phyloP scores from a whole-genome alignment of 2,113 vertebrate species.

The Paramormyrops kingsleyae region DNA sequence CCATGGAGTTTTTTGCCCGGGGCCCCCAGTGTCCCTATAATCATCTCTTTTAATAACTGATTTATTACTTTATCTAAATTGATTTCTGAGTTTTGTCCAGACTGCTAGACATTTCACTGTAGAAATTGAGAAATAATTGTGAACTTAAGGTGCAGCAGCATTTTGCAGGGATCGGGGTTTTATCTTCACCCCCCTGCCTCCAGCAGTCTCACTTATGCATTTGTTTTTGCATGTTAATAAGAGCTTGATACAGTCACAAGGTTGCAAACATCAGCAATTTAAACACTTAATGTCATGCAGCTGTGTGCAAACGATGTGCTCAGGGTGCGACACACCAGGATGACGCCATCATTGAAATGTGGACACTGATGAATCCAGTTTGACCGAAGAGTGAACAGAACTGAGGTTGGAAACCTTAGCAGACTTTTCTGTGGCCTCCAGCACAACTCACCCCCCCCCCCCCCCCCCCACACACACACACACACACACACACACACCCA shows the following conservation, averaged over 20 bases:
- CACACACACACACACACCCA: background rate
- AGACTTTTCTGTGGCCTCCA: background rate
- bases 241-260: background rate
- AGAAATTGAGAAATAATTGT: background rate
- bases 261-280: background rate
- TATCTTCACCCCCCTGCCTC: background rate
- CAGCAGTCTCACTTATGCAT: background rate
- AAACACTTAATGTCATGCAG: background rate
- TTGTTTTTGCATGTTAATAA: background rate
- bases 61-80: background rate
- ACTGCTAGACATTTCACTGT: background rate
- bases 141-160: background rate
- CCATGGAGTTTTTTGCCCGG: too few relatives aligned
- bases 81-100: background rate
- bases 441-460: background rate
- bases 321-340: background rate
- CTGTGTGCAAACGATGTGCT: background rate
- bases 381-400: too few relatives aligned
- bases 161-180: background rate
- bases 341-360: too few relatives aligned
- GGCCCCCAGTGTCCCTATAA: too few relatives aligned
- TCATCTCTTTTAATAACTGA: background rate
- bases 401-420: background rate
- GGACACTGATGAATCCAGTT: background rate
- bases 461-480: background rate